Percentiles rank a stretch among this genome's conserved stretches.
phyloP scores from a whole-genome alignment of 2,888 invertebrate genomes.

The Dolomedes plantarius region DNA sequence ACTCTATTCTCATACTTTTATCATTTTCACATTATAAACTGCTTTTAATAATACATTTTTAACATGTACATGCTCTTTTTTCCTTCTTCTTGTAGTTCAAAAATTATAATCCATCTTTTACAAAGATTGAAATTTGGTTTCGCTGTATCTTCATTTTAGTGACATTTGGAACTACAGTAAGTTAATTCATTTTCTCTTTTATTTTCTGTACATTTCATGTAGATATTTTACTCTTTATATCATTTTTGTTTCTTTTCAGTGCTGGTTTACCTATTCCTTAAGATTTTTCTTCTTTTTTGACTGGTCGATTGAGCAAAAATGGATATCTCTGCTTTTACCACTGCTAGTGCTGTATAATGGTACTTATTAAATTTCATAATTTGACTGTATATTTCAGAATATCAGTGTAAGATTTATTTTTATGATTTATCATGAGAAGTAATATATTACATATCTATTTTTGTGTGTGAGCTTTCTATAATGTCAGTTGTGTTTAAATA shows the following conservation, averaged over 20 bases:
- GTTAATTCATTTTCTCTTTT: slow-evolving; percentile 76
- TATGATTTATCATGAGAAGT: no score
- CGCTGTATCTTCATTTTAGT: slow-evolving; percentile 92
- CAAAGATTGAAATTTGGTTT: slow-evolving; percentile 98
- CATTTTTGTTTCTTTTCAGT: slow-evolving; percentile 80
- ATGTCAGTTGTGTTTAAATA: no score
- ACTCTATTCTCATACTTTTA: no score
- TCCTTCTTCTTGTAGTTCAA: slow-evolving; percentile 85
- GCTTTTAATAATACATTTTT: no score
- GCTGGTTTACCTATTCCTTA: slow-evolving; percentile 93
- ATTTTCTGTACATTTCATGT: background rate
- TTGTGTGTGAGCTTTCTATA: no score
- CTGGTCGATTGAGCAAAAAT: slow-evolving; percentile 98
- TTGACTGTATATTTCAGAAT: no score
- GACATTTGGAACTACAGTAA: slow-evolving; percentile 91
- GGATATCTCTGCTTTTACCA: slow-evolving; percentile 92
- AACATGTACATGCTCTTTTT: no score
- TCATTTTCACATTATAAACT: no score
- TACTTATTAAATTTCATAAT: slow-evolving; percentile 80
- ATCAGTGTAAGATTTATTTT: no score
- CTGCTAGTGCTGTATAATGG: slow-evolving; percentile 93
- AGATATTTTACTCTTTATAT: background rate
- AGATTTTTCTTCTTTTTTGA: slow-evolving; percentile 91
- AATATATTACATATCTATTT: no score
- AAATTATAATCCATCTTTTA: slow-evolving; percentile 96